Conservation (phyloP, 2,797 vertebrate species). For the Crypturellus tataupa region DNA sequence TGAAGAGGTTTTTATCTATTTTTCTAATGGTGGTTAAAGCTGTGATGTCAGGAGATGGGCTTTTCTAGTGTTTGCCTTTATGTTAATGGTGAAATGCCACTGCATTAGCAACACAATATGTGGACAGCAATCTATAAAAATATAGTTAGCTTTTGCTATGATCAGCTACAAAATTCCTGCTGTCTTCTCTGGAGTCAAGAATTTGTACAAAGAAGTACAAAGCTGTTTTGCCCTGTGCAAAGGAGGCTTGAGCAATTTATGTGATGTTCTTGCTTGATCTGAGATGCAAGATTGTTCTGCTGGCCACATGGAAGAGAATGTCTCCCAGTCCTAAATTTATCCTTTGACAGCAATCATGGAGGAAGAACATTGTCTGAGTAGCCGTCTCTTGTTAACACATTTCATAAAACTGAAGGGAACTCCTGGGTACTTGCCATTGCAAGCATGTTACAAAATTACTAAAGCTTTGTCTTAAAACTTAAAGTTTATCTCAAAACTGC, state of each 20-base stretch:
- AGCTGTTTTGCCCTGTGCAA: background rate
- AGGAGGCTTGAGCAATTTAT: constrained; percentile 10
- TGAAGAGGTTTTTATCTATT: background rate
- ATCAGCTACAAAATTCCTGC: background rate
- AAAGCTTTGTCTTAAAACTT: constrained; percentile 24
- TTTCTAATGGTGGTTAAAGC: background rate
- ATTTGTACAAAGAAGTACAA: background rate
- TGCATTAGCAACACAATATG: background rate
- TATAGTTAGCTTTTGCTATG: background rate
- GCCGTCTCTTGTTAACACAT: constrained; percentile 31
- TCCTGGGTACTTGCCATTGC: constrained; percentile 26
- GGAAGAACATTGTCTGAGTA: constrained; percentile 27
- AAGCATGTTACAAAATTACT: constrained; percentile 48
- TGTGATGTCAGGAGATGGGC: background rate
- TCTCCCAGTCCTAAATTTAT: constrained; percentile 44
- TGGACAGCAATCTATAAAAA: background rate
- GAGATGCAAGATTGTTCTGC: constrained; percentile 21
- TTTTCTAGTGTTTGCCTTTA: background rate
- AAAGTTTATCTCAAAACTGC: background rate
- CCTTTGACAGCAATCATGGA: constrained; percentile 7
- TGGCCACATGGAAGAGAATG: constrained; percentile 11
- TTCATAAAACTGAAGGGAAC: constrained; percentile 44
- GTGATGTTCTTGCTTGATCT: background rate
- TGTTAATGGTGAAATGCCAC: background rate
- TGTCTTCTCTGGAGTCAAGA: background rate